phyloP scores from a whole-genome alignment of 2,113 vertebrate species.

The Rana temporaria region DNA sequence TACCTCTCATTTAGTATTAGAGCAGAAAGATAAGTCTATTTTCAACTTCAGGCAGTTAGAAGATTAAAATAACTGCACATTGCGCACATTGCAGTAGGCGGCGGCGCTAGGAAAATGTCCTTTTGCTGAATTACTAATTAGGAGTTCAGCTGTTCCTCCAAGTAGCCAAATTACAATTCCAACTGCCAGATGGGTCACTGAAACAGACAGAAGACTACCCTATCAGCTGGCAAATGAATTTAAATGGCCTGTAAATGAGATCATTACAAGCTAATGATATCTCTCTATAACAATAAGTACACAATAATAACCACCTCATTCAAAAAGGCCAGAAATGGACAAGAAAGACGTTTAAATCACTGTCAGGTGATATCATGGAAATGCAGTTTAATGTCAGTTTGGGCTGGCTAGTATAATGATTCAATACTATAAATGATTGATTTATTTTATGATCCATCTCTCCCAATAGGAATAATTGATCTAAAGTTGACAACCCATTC shows the following conservation, averaged over 20 bases:
- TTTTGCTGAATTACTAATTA: conserved; percentile 63
- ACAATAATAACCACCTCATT: conserved; percentile 1
- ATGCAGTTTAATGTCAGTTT: no score
- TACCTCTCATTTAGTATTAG: background rate
- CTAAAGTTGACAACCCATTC: no score
- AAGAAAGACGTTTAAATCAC: background rate
- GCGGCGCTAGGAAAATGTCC: conserved; percentile 45
- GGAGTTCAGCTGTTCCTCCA: conserved; percentile 61
- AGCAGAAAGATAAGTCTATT: background rate
- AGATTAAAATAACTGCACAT: background rate
- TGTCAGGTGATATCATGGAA: no score
- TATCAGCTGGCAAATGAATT: conserved; percentile 52
- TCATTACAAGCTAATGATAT: conserved; percentile 46
- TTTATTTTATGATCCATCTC: no score
- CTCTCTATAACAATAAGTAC: conserved; percentile 3
- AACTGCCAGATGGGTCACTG: conserved; percentile 65
- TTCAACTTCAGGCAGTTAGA: background rate
- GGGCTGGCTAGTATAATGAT: no score
- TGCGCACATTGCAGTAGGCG: conserved; percentile 12
- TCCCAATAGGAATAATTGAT: no score
- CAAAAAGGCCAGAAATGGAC: background rate
- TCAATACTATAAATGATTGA: no score
- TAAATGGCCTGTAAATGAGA: conserved; percentile 58
- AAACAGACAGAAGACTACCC: conserved; percentile 52
- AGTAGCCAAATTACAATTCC: conserved; percentile 64